Conservation (phyloP, 1,140 invertebrate species). For the Ectropis grisescens region DNA sequence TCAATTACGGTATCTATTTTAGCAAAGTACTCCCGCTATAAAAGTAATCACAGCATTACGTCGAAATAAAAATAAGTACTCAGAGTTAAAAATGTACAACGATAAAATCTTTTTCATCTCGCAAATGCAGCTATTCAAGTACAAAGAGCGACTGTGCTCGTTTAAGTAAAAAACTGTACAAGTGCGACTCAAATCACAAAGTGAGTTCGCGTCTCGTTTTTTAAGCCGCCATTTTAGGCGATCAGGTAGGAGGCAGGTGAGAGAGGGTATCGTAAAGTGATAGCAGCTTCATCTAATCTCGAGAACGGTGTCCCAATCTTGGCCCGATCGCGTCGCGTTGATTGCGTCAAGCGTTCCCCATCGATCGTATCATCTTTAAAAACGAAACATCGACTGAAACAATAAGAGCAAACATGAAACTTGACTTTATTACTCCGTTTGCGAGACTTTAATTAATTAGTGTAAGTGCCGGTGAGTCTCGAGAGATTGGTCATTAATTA, state of each 20-base stretch:
- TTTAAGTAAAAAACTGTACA: too few species aligned
- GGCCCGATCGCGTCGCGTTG: slow-evolving; percentile 23
- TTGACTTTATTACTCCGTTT: slow-evolving; percentile 39
- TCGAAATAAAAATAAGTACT: too few species aligned
- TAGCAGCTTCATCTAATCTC: slow-evolving; percentile 22
- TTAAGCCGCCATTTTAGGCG: neutral
- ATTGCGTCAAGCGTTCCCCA: slow-evolving; percentile 9
- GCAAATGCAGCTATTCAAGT: too few species aligned
- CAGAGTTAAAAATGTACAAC: too few species aligned
- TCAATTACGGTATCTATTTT: too few species aligned
- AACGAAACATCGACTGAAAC: slow-evolving; percentile 4
- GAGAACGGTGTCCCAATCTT: slow-evolving; percentile 22
- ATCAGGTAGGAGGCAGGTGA: slow-evolving; percentile 12
- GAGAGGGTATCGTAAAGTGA: slow-evolving; percentile 8
- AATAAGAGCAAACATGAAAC: slow-evolving; percentile 35
- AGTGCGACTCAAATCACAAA: slow-evolving; percentile 10
- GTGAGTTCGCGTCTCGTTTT: slow-evolving; percentile 5
- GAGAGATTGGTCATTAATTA: slow-evolving; percentile 62
- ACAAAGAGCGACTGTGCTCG: too few species aligned
- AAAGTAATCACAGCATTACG: too few species aligned
- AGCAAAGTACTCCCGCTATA: too few species aligned
- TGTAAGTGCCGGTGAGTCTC: slow-evolving; percentile 59
- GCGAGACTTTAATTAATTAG: slow-evolving; percentile 56
- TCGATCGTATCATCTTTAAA: too few species aligned
- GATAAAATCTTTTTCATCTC: too few species aligned